phyloP scores from a whole-genome alignment of 2,797 vertebrate species.

The Sebastes aleutianus region DNA sequence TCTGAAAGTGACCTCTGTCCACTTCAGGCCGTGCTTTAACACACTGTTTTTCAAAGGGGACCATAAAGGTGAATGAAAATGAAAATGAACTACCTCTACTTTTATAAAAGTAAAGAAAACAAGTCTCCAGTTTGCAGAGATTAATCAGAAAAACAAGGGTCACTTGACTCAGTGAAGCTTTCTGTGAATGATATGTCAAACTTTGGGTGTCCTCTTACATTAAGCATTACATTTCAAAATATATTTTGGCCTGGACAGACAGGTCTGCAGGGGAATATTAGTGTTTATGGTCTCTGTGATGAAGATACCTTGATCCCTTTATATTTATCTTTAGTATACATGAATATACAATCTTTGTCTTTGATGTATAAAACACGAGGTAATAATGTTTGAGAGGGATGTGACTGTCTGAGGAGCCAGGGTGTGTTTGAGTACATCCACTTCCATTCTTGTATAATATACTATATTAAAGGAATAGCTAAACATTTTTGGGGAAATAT shows the following conservation, averaged over 20 bases:
- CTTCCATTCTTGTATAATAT: background rate
- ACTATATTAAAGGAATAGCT: background rate
- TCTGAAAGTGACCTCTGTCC: conserved; percentile 25
- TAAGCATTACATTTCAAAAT: conserved; percentile 15
- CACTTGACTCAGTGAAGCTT: background rate
- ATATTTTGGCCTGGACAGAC: conserved; percentile 24
- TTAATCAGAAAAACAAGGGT: background rate
- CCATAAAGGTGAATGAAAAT: conserved; percentile 1
- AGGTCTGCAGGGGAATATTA: background rate
- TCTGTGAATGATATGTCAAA: conserved; percentile 4
- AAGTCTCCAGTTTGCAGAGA: background rate
- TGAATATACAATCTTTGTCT: conserved; percentile 60
- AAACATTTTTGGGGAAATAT: background rate
- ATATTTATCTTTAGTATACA: conserved; percentile 43
- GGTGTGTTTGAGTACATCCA: conserved; percentile 49
- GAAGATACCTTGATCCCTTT: conserved; percentile 71
- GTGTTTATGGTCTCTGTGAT: conserved; percentile 22
- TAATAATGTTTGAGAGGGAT: conserved; percentile 67
- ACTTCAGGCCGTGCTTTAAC: background rate
- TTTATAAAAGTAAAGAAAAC: conserved; percentile 12
- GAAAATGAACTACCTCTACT: background rate
- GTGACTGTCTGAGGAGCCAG: conserved; percentile 59
- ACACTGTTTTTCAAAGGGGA: conserved; percentile 2
- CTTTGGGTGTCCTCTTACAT: background rate
- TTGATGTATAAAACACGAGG: conserved; percentile 74